These are phyloP conservation scores for Trichopoda pennipes DNA, from an alignment of 2,888 invertebrate genomes.

Conservation along the genomic window DNA sequence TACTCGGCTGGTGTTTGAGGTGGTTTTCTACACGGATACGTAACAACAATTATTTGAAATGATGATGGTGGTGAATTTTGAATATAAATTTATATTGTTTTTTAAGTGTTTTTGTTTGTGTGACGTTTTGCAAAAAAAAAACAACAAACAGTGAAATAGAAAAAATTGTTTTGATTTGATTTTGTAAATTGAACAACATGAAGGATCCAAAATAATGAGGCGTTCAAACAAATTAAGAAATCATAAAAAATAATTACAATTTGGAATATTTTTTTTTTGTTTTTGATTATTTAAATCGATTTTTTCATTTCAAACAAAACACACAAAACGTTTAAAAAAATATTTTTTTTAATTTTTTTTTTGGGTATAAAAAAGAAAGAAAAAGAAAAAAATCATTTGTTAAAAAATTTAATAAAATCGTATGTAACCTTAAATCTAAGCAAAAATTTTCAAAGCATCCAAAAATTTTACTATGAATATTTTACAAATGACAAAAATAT, in stretches of 20 bases:
- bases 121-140: conserved; percentile 43
- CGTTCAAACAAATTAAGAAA: conserved; percentile 20
- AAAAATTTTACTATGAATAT: conserved; percentile 51
- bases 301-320: conserved; percentile 61
- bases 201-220: conserved; percentile 40
- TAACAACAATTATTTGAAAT: conserved; percentile 63
- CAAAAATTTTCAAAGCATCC: conserved; percentile 62
- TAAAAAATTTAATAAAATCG: conserved; percentile 54
- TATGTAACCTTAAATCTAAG: conserved; percentile 60
- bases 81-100: conserved; percentile 71
- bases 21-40: conserved; percentile 79
- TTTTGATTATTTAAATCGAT: not conserved
- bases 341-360: conserved; percentile 42
- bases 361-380: conserved; percentile 34
- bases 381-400: conserved; percentile 55
- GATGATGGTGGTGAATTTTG: conserved; percentile 65
- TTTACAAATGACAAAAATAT: conserved; percentile 65
- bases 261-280: conserved; percentile 25
- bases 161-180: conserved; percentile 18
- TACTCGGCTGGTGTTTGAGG: conserved; percentile 81
- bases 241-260: conserved; percentile 25
- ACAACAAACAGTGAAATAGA: conserved; percentile 3
- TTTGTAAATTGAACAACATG: conserved; percentile 32
- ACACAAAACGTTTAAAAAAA: conserved; percentile 64
- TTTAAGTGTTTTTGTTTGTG: conserved; percentile 69